Evolutionary conservation across 1,140 invertebrate genomes (phyloP).

Genomic region (Drosophila tani): DNA sequence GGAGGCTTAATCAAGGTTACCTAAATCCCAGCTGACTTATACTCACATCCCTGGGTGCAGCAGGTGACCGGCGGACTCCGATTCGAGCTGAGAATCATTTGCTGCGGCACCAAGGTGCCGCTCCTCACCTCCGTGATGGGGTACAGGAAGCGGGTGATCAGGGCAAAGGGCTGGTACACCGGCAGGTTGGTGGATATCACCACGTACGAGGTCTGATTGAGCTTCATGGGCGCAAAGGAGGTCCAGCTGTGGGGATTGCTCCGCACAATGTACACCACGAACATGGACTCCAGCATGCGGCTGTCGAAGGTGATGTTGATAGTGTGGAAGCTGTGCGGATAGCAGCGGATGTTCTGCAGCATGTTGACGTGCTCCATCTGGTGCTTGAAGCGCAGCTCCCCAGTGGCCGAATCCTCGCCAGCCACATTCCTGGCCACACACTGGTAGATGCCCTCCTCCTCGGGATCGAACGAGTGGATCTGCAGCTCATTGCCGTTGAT

Average conservation of each 20-base stretch:
- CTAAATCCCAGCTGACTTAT: neutral
- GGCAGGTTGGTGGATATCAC: slow-evolving; percentile 77
- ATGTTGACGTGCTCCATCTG: slow-evolving; percentile 65
- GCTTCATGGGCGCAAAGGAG: slow-evolving; percentile 72
- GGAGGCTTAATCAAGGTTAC: neutral
- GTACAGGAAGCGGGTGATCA: slow-evolving; percentile 74
- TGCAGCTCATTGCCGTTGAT: slow-evolving; percentile 74
- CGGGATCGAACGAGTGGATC: slow-evolving; percentile 78
- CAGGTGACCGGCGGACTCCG: slow-evolving; percentile 74
- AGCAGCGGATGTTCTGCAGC: slow-evolving; percentile 81
- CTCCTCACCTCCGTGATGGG: slow-evolving; percentile 66
- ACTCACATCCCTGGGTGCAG: slow-evolving; percentile 83
- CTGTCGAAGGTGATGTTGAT: slow-evolving; percentile 82
- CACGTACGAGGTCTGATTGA: slow-evolving; percentile 76
- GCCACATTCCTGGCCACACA: slow-evolving; percentile 80
- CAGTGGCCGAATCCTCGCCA: slow-evolving; percentile 74
- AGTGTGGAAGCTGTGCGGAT: slow-evolving; percentile 78
- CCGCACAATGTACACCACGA: slow-evolving; percentile 76
- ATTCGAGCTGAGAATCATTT: slow-evolving; percentile 72
- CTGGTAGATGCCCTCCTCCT: slow-evolving; percentile 84
- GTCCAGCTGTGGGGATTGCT: slow-evolving; percentile 79
- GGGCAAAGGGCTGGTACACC: slow-evolving; percentile 74
- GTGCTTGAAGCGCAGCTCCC: slow-evolving; percentile 70
- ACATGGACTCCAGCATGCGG: slow-evolving; percentile 68
- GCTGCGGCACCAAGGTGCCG: slow-evolving; percentile 51